phyloP scores from a whole-genome alignment of 2,113 vertebrate genomes.

The Uria lomvia region DNA sequence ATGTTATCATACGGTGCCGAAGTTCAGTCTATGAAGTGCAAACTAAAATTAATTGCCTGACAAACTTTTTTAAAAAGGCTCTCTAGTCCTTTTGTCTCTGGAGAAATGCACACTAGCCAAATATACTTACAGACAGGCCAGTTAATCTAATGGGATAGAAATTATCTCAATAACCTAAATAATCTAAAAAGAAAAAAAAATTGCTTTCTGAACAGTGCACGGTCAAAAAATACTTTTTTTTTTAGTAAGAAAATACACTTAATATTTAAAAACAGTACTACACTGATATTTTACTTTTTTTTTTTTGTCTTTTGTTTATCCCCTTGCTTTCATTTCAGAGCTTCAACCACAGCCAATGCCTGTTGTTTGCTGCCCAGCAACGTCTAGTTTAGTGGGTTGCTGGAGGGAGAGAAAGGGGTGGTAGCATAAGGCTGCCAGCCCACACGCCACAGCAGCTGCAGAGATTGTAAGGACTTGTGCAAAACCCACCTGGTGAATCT shows the following conservation, averaged over 20 bases:
- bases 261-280: background rate
- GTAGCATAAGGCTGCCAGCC: background rate
- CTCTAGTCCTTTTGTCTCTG: background rate
- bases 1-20: background rate
- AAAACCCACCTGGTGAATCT: slow-evolving; percentile 10
- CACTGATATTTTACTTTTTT: background rate
- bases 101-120: background rate
- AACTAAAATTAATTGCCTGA: background rate
- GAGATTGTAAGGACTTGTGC: background rate
- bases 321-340: background rate
- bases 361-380: background rate
- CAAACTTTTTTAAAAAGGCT: background rate
- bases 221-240: background rate
- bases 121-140: background rate
- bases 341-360: background rate
- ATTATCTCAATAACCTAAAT: background rate
- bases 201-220: background rate
- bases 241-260: background rate
- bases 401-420: background rate
- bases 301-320: background rate
- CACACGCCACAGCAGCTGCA: background rate
- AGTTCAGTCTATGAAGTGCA: background rate
- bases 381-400: background rate
- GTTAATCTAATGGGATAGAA: background rate
- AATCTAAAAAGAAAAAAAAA: background rate